These are phyloP conservation scores for Cryptoleucopteryx plumbea DNA, from an alignment of 2,113 vertebrate genomes.

Conservation along the genomic window DNA sequence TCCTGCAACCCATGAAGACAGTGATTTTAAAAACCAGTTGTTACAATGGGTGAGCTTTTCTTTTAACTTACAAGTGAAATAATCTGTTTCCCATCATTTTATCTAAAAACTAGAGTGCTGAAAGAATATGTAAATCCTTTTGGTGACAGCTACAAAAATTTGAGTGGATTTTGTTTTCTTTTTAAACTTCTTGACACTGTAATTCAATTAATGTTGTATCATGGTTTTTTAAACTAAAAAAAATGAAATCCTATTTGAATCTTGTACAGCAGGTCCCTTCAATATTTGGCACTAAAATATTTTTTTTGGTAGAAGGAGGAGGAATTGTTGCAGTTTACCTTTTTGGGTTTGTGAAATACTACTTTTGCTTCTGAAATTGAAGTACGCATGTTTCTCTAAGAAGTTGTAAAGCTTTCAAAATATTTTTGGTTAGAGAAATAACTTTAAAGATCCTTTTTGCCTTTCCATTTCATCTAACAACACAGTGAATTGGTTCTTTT, in stretches of 20 bases:
- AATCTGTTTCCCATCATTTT: background rate
- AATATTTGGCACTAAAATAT: background rate
- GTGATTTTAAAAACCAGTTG: background rate
- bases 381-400: background rate
- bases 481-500: background rate
- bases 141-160: background rate
- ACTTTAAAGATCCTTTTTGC: constrained; percentile 10
- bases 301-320: background rate
- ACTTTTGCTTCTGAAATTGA: constrained; percentile 6
- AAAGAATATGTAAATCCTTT: background rate
- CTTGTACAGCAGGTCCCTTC: background rate
- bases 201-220: background rate
- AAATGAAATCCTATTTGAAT: background rate
- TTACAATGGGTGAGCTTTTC: background rate
- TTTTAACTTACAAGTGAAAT: background rate
- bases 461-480: background rate
- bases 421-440: constrained; percentile 13
- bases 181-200: background rate
- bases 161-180: background rate
- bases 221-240: background rate
- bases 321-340: background rate
- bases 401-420: background rate
- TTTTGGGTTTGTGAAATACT: background rate
- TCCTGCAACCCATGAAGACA: background rate
- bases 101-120: background rate